These are phyloP conservation scores for Hyles lineata DNA, from an alignment of 2,888 invertebrate genomes.

Conservation along the genomic window DNA sequence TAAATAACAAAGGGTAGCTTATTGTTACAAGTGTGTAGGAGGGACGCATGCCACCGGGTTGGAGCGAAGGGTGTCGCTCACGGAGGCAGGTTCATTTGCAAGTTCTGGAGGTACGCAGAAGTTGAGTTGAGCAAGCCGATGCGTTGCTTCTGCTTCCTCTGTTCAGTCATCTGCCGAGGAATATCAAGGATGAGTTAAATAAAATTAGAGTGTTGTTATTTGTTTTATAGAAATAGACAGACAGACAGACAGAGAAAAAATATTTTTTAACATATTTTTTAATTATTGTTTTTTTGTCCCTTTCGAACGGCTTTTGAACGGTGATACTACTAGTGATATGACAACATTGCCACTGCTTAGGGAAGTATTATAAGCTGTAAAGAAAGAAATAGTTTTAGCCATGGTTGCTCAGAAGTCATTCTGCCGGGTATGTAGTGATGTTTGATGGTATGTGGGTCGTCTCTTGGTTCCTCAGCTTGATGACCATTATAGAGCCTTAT, in stretches of 20 bases:
- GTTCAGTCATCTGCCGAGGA: conserved; percentile 93
- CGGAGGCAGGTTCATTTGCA: conserved; percentile 80
- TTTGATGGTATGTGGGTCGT: neutral
- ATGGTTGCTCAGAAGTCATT: neutral
- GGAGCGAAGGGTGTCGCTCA: conserved; percentile 54
- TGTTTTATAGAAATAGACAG: too few relatives aligned
- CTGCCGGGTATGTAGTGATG: neutral
- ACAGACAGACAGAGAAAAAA: too few relatives aligned
- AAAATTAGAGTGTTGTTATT: too few relatives aligned
- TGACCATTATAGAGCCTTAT: conserved; percentile 46
- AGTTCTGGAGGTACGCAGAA: conserved; percentile 87
- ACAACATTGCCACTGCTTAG: too few relatives aligned
- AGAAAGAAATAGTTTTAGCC: too few relatives aligned
- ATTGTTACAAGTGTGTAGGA: neutral
- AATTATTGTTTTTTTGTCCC: too few relatives aligned
- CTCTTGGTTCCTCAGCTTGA: conserved; percentile 94
- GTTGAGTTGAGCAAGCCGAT: conserved; percentile 93
- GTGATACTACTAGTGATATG: too few relatives aligned
- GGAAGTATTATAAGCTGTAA: too few relatives aligned
- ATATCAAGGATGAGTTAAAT: neutral
- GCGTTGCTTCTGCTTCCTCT: conserved; percentile 97
- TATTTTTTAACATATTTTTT: too few relatives aligned
- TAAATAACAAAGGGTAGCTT: too few relatives aligned
- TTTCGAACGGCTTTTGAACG: too few relatives aligned
- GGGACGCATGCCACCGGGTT: conserved; percentile 31